Percentiles rank a stretch among this genome's conserved stretches.
phyloP scores from a whole-genome alignment of 2,888 invertebrate species.

The Tetheella fluctuosa region DNA sequence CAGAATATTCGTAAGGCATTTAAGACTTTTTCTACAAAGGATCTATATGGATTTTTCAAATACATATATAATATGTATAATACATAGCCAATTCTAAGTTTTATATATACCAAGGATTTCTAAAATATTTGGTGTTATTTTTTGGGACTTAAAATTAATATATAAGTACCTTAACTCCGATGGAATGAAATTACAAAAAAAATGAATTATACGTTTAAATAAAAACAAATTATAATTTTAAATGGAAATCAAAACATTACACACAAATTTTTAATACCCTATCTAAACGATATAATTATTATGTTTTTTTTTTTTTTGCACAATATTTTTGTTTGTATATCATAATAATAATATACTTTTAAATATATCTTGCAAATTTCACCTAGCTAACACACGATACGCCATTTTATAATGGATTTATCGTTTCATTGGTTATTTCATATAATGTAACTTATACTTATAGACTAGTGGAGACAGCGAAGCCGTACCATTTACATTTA shows the following conservation, averaged over 20 bases:
- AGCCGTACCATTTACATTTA: conserved; percentile 35
- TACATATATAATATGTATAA: conserved; percentile 26
- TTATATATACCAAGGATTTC: conserved; percentile 35
- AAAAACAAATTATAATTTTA: conserved; percentile 21
- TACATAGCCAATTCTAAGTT: conserved; percentile 40
- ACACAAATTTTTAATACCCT: conserved; percentile 69
- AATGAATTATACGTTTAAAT: conserved; percentile 26
- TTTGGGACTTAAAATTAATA: conserved; percentile 72
- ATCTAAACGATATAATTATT: conserved; percentile 68
- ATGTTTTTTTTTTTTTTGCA: conserved; percentile 62
- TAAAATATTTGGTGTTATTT: conserved; percentile 48
- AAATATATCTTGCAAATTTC: conserved; percentile 66
- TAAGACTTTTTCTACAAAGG: conserved; percentile 28
- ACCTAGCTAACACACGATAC: conserved; percentile 65
- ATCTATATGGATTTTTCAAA: conserved; percentile 25
- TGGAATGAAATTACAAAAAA: conserved; percentile 50
- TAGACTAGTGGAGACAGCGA: conserved; percentile 46
- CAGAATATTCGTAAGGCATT: conserved; percentile 42
- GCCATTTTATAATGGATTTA: conserved; percentile 55
- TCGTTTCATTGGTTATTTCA: conserved; percentile 27
- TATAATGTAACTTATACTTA: conserved; percentile 30
- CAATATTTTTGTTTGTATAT: conserved; percentile 64
- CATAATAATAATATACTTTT: conserved; percentile 16
- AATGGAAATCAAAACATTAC: conserved; percentile 38
- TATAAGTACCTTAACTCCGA: conserved; percentile 48